Evolutionary conservation across 1,140 invertebrate species (phyloP), one percentile per base, ranked within the genome.

Genomic region (Drosophila bocki): DNA sequence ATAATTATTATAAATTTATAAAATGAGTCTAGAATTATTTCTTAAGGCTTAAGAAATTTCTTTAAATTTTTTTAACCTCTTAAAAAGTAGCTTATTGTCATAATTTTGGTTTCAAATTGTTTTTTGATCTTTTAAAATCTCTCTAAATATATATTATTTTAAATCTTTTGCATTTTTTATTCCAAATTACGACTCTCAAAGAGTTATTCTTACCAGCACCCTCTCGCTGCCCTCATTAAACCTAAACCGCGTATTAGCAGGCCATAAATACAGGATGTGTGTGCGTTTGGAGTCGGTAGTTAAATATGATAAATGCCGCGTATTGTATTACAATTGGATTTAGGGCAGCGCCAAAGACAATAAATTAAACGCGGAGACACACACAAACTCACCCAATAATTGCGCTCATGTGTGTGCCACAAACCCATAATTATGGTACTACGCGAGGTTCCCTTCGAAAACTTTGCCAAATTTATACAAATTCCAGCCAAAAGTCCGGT

Each of bases 321-420:
- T 85, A 90, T 90, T 85, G 81, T 79, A 85, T 90, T 90, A 82
- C 85, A 85, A 80, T 90, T 85, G 85, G 85, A 90, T 90, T 90
- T 85, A 80, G 85, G 85, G 81, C 85, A 85, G 67, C 47, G 71
- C 75, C 78, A 85, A 81, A 90, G 70, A 90, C 75, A 88, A 88
- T 88, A 88, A 88, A 88, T 90, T 74, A 80, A 58, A 47, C 37
- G 32, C 39, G 78, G 72, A 83, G 78, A 90, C 85, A 81, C 26
- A 29, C 26, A 29, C 26, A 29, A 6, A 90, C 78, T 81, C 80
- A 81, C 15, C 67, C 70, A 61, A 77, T 80, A 90, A 90, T 88
- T 88, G 78, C 82, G 75, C 63, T 69, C 35, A 12, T 22, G 13
- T 72, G 79, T 80, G 80, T 67, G 83, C 57, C 79, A 29, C 47